phyloP scores from a whole-genome alignment of 2,888 invertebrate species.

The Idaea dimidiata region DNA sequence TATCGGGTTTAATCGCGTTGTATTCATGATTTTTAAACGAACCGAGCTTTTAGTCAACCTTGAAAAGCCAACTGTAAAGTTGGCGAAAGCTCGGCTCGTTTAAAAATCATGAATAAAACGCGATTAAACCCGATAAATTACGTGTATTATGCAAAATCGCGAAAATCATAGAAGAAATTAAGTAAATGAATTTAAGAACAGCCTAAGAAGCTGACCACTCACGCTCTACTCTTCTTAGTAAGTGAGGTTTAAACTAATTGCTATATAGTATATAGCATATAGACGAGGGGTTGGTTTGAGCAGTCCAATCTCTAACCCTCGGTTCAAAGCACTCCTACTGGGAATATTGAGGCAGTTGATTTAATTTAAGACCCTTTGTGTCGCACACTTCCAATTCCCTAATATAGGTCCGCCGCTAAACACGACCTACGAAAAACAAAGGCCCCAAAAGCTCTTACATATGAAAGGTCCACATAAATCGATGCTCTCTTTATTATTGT shows the following conservation, averaged over 20 bases:
- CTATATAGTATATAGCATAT: slow-evolving; percentile 40
- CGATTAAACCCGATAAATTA: too few species aligned
- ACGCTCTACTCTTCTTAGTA: slow-evolving; percentile 1
- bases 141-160: too few species aligned
- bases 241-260: slow-evolving; percentile 20
- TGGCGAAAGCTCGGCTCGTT: too few species aligned
- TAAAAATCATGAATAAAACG: too few species aligned
- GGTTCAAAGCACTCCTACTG: slow-evolving; percentile 52
- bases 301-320: slow-evolving; percentile 37
- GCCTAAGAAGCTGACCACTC: background rate
- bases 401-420: slow-evolving; percentile 62
- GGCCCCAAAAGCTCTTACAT: slow-evolving; percentile 46
- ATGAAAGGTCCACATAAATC: slow-evolving; percentile 54
- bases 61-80: too few species aligned
- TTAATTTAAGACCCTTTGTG: slow-evolving; percentile 73
- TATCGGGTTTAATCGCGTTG: too few species aligned
- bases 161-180: too few species aligned
- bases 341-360: slow-evolving; percentile 67
- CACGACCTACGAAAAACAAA: slow-evolving; percentile 57
- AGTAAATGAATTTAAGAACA: slow-evolving; percentile 33
- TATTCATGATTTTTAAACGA: too few species aligned
- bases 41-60: too few species aligned
- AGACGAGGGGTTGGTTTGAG: slow-evolving; percentile 26
- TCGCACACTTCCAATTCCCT: slow-evolving; percentile 65
- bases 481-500: slow-evolving; percentile 55